Conservation (phyloP, 2,113 vertebrate species). For the Shinisaurus crocodilurus region DNA sequence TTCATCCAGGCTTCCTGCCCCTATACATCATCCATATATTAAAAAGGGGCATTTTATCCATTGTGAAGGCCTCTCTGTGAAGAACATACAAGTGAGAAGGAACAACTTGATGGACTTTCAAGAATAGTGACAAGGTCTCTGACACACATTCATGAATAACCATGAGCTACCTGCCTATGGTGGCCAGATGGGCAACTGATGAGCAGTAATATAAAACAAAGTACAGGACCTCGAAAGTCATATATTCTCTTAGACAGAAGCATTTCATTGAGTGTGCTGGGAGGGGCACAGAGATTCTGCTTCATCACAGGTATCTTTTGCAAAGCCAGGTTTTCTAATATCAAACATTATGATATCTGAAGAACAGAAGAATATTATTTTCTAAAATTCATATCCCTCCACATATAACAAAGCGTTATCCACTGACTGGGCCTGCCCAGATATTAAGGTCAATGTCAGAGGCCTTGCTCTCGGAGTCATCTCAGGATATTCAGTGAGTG, state of each 20-base stretch:
- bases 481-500: too few relatives aligned
- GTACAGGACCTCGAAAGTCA: not conserved
- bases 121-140: not conserved
- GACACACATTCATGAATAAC: not conserved
- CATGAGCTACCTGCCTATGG: not conserved
- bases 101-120: not conserved
- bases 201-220: not conserved
- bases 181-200: not conserved
- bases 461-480: too few relatives aligned
- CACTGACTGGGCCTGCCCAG: too few relatives aligned
- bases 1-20: not conserved
- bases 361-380: too few relatives aligned
- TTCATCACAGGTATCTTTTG: too few relatives aligned
- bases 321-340: too few relatives aligned
- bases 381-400: too few relatives aligned
- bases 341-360: too few relatives aligned
- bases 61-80: not conserved
- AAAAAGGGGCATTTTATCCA: not conserved
- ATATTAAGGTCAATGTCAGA: too few relatives aligned
- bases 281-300: too few relatives aligned
- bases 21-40: not conserved
- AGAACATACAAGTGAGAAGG: not conserved
- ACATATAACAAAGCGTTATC: too few relatives aligned
- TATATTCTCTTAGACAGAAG: not conserved
- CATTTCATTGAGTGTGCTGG: not conserved